phyloP scores from a whole-genome alignment of 2,888 invertebrate genomes.

The Choreutis nemorana region DNA sequence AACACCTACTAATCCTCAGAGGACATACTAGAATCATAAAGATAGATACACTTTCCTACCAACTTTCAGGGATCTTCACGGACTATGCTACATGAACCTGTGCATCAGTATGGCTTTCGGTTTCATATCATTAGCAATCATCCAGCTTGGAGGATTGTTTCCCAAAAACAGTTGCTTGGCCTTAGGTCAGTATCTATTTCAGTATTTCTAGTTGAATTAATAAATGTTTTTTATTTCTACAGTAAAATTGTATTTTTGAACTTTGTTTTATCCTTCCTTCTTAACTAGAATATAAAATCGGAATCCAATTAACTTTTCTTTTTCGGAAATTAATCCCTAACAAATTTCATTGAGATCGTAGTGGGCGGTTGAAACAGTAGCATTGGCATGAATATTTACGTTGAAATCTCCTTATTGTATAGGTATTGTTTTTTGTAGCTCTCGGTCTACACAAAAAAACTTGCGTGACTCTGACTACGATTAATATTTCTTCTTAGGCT shows the following conservation, averaged over 20 bases:
- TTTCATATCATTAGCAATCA: conserved; percentile 64
- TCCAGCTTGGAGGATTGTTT: conserved; percentile 54
- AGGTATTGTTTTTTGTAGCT: no score
- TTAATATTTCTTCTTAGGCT: no score
- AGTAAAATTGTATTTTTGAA: neutral
- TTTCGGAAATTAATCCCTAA: no score
- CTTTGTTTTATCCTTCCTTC: neutral
- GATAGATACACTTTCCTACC: neutral
- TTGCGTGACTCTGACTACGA: no score
- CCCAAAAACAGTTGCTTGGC: conserved; percentile 48
- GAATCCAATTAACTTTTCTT: no score
- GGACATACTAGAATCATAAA: no score
- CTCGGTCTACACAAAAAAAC: no score
- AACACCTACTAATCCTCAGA: no score
- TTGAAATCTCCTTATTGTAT: no score
- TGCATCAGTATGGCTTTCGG: conserved; percentile 67
- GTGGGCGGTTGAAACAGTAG: no score
- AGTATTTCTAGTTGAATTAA: neutral
- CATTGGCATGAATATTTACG: no score
- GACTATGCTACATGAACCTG: conserved; percentile 70
- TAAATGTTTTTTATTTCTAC: conserved; percentile 4
- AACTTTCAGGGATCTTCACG: conserved; percentile 64
- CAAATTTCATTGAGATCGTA: no score
- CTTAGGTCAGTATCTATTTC: conserved; percentile 38
- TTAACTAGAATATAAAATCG: neutral